These are phyloP conservation scores for Asarcornis scutulata DNA, from an alignment of 2,113 vertebrate species.

Conservation along the genomic window DNA sequence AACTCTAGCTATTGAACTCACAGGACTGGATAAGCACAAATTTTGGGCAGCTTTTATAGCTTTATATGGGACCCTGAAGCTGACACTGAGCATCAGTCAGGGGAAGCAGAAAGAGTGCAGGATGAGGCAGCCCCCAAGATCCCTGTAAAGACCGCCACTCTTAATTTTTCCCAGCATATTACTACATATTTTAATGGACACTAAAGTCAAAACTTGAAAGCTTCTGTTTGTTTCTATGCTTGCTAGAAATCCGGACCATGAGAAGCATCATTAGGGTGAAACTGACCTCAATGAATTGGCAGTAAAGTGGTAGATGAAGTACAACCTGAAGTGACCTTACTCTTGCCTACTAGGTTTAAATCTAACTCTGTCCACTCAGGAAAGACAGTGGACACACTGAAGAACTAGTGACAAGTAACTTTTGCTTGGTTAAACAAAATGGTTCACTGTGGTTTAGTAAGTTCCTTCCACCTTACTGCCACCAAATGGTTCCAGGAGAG, in stretches of 20 bases:
- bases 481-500: neutral
- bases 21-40: neutral
- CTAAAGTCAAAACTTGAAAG: neutral
- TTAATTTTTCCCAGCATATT: neutral
- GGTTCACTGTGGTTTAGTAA: neutral
- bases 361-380: neutral
- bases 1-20: neutral
- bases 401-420: neutral
- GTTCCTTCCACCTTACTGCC: neutral
- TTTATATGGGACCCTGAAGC: neutral
- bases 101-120: neutral
- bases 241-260: neutral
- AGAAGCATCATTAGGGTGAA: neutral
- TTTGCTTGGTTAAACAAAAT: neutral
- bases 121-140: neutral
- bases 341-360: neutral
- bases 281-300: neutral
- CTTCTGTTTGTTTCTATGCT: neutral
- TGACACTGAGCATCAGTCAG: neutral
- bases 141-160: neutral
- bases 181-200: too few relatives aligned
- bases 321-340: neutral
- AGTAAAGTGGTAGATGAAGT: neutral
- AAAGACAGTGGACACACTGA: too few relatives aligned
- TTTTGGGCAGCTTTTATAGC: neutral